Percentiles rank a stretch among this genome's conserved stretches.
These are phyloP conservation scores for Xestia sexstrigata DNA, from an alignment of 2,888 invertebrate species.

Conservation along the genomic window DNA sequence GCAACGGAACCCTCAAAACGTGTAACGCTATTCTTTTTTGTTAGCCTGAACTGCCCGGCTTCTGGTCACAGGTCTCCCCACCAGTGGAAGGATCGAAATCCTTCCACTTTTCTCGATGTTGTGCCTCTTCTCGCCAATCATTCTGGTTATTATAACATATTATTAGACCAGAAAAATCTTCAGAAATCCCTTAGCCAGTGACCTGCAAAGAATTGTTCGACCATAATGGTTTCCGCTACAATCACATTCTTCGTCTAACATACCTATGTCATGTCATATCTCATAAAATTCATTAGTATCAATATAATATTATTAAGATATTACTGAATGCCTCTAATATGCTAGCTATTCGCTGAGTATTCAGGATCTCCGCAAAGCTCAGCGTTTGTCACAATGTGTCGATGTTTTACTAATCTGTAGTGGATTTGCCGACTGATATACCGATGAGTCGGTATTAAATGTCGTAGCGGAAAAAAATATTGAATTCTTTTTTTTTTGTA, in stretches of 20 bases:
- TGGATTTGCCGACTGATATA: constrained; percentile 33
- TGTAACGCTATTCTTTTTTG: no score
- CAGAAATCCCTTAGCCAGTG: no score
- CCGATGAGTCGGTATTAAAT: constrained; percentile 28
- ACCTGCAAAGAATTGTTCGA: neutral
- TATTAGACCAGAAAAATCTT: neutral
- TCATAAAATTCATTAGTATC: constrained; percentile 32
- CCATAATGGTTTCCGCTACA: constrained; percentile 1
- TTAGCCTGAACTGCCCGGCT: no score
- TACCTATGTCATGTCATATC: constrained; percentile 24
- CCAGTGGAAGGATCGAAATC: no score
- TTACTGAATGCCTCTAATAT: constrained; percentile 48
- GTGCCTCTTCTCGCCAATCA: no score
- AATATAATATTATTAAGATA: constrained; percentile 60
- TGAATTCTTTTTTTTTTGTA: neutral
- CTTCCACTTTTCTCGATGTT: no score
- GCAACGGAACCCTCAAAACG: no score
- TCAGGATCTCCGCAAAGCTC: constrained; percentile 65
- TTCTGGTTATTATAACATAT: neutral
- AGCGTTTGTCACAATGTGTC: constrained; percentile 51
- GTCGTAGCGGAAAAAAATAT: constrained; percentile 29
- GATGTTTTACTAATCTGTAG: constrained; percentile 19
- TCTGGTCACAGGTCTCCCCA: no score
- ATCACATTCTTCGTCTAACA: constrained; percentile 30
- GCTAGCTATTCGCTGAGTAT: constrained; percentile 59